phyloP scores from a whole-genome alignment of 37 sponge, comb jelly and placozoan species.

The Bolinopsis microptera region DNA sequence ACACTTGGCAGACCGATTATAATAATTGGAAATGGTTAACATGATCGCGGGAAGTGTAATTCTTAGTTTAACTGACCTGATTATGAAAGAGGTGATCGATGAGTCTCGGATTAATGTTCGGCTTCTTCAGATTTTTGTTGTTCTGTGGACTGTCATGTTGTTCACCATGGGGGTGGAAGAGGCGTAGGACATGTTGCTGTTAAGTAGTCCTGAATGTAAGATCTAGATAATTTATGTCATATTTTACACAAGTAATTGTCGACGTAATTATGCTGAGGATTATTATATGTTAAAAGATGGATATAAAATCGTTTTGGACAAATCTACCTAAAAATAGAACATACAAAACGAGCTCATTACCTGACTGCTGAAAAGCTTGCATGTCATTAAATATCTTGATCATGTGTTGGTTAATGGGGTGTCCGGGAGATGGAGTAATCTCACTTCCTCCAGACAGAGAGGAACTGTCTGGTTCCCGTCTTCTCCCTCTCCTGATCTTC shows the following conservation, averaged over 20 bases:
- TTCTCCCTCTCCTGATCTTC: neutral
- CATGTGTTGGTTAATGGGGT: neutral
- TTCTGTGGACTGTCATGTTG: neutral
- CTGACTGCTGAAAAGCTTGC: constrained; percentile 57
- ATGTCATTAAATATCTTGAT: constrained; percentile 50
- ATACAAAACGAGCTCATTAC: neutral
- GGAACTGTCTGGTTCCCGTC: neutral
- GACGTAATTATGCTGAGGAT: too few relatives aligned
- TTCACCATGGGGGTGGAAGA: constrained; percentile 62
- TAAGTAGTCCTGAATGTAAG: neutral
- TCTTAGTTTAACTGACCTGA: neutral
- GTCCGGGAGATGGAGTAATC: neutral
- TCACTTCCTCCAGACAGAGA: constrained; percentile 14
- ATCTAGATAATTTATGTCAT: neutral
- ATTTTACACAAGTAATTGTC: too few relatives aligned
- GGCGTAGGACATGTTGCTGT: constrained; percentile 42
- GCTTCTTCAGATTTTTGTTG: constrained; percentile 39
- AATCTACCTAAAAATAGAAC: too few relatives aligned
- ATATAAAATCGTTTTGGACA: too few relatives aligned
- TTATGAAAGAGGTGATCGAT: constrained; percentile 40
- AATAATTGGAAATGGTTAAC: too few relatives aligned
- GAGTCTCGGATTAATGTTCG: constrained; percentile 42
- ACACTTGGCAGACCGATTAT: too few relatives aligned
- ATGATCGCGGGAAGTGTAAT: too few relatives aligned
- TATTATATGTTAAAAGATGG: too few relatives aligned